phyloP scores from a whole-genome alignment of 2,888 invertebrate species.

The Andricus curvator region DNA sequence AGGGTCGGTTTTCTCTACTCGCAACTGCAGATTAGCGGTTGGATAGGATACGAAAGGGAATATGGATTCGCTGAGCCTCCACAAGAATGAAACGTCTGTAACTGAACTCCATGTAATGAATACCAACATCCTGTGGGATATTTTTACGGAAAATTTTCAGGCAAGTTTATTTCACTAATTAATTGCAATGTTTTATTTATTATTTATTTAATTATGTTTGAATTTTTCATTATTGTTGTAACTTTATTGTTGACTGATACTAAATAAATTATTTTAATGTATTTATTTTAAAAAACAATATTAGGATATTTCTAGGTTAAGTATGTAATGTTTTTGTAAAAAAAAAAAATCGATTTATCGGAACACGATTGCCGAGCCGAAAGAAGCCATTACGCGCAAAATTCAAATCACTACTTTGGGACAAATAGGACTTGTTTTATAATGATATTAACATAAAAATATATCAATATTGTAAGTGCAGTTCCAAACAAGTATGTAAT shows the following conservation, averaged over 20 bases:
- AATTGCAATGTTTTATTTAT: too few relatives aligned
- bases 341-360: neutral
- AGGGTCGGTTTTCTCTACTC: neutral
- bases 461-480: too few relatives aligned
- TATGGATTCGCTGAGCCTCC: too few relatives aligned
- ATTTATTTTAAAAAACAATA: neutral
- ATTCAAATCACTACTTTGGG: too few relatives aligned
- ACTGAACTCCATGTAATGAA: neutral
- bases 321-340: neutral
- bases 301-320: neutral
- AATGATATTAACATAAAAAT: too few relatives aligned
- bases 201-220: too few relatives aligned
- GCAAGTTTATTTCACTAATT: neutral
- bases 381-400: too few relatives aligned
- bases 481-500: too few relatives aligned
- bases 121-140: neutral
- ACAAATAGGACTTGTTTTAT: too few relatives aligned
- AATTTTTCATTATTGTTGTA: neutral
- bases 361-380: neutral
- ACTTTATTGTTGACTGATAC: neutral
- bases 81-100: neutral
- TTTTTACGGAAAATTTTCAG: neutral
- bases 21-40: neutral
- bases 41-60: too few relatives aligned
- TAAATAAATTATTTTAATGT: too few relatives aligned